Conservation (phyloP, 2,888 invertebrate species). For the Meteorus colon region DNA sequence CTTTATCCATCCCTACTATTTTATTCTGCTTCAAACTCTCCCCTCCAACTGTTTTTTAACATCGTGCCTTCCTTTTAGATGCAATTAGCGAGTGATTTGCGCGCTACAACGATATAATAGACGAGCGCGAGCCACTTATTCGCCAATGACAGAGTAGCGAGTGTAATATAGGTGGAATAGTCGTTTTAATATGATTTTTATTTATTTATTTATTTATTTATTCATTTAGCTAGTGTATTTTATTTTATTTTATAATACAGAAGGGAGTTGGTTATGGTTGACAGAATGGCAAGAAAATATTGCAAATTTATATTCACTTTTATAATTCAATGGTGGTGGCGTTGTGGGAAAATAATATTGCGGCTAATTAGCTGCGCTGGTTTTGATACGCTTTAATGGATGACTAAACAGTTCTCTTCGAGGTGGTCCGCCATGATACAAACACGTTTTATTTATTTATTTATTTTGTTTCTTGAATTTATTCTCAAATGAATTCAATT, state of each 20-base stretch:
- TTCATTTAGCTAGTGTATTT: background rate
- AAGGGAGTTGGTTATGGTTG: conserved; percentile 65
- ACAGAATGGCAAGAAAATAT: conserved; percentile 48
- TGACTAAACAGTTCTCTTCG: conserved; percentile 58
- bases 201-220: background rate
- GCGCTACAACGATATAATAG: background rate
- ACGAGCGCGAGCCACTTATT: background rate
- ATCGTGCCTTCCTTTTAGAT: conserved; percentile 52
- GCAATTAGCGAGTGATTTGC: conserved; percentile 64
- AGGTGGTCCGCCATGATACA: conserved; percentile 35
- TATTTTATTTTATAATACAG: conserved; percentile 42
- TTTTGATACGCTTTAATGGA: conserved; percentile 58
- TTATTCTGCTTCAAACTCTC: no score
- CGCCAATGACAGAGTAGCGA: background rate
- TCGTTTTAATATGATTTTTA: background rate
- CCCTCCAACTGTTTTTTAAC: no score
- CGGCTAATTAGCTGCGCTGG: conserved; percentile 60
- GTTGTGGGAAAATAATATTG: conserved; percentile 48
- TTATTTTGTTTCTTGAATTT: no score
- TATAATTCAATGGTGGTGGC: conserved; percentile 61
- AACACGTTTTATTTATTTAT: no score
- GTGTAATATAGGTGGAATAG: background rate
- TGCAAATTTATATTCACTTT: background rate
- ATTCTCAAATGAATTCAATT: no score
- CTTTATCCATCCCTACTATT: no score